Evolutionary conservation across 2,888 invertebrate genomes (phyloP), one percentile per base, ranked within the genome.

Genomic region (Nebria salina): DNA sequence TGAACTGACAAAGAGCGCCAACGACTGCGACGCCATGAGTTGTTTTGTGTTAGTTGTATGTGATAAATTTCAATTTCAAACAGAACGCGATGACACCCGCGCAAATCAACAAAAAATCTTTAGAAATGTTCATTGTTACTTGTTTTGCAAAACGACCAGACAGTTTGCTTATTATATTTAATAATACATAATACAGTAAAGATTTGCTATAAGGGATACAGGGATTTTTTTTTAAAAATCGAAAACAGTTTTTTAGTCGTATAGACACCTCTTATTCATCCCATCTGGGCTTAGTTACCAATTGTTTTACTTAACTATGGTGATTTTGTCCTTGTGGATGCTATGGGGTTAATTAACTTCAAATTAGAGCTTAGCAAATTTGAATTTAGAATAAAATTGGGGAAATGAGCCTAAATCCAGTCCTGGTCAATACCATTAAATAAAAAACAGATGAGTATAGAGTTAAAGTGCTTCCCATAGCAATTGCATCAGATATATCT

Each of bases 401-500:
- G 7, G 13, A 9, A 70, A 70, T 70, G 11, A 26, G 6, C 13
- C 11, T 13, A 20, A 70, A 20, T 70, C 25, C 70, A 34, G 26
- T 26, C 25, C 70, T 70, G 70, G 25, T 15, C 70, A 70, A 70
- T 25, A 26, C 65, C 73, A 78, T 78, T 78, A 78, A 78, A 73
- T 78, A 73, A 78, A 78, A 78, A 78, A 78, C 72, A 78, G 78
- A 78, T 78, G 78, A 78, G 78, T 65, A 65, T 73, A 54, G 8
- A 78, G 78, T 78, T 78, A 78, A 78, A 78, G 78, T 78, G 78
- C 72, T 78, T 78, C 73, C 54, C 65, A 65, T 34, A 78, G 78
- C 78, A 78, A 78, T 78, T 78, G 78, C 78, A 78, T 78, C 78
- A 78, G 78, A 78, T 78, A 78, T 78, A 34, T 72, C 65, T 41